Base-by-base conservation (phyloP, 2,113 vertebrate genomes). In the Peromyscus maniculatus region DNA sequence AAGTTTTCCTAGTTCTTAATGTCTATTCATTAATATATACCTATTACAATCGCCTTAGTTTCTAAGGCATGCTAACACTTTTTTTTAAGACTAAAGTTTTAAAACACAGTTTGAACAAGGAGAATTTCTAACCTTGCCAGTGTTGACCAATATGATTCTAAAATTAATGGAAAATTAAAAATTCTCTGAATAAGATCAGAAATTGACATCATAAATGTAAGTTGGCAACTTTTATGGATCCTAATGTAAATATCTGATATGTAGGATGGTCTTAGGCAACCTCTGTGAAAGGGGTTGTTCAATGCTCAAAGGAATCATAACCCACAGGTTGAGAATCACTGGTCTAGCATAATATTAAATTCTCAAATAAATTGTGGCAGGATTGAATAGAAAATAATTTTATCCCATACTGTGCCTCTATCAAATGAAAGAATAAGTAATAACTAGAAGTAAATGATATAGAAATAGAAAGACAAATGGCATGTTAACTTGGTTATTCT, bases 101-200 rank as follows among this genome's bases (percentile, higher is more conserved):
- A 90, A 95, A 95, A 75, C n/a, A 93, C 36, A 24, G 13, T 94
- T 94, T 43, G 91, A 96, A 95, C 91, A 62, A 95, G 55, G 28
- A 96, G 9, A 97, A 71, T 31, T 90, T 87, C 62, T 94, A 89
- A 92, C 82, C 4, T 39, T 3, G 4, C 4, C 49, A 92, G 52
- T 84, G 46, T 77, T n/a, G 95, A 86, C 88, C 66, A 78, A 1
- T 64, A 19, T 55, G 1, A 28, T 52, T 7, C 69, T 57, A 86
- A 95, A 96, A 36, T 89, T 67, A 93, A 39, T 67, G 59, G 19
- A 87, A 88, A 93, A 78, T 62, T 92, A n/a, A 62, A 82, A 91
- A 46, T 90, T 95, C 7, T 95, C 66, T 77, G 39, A 83, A 80
- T 87, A 92, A 43, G 16, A 95, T 31, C 79, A 82, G 67, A 95